Evolutionary conservation across 2,888 invertebrate species (phyloP), one percentile per base, ranked within the genome.

Genomic region (Standfussiana lucernea): DNA sequence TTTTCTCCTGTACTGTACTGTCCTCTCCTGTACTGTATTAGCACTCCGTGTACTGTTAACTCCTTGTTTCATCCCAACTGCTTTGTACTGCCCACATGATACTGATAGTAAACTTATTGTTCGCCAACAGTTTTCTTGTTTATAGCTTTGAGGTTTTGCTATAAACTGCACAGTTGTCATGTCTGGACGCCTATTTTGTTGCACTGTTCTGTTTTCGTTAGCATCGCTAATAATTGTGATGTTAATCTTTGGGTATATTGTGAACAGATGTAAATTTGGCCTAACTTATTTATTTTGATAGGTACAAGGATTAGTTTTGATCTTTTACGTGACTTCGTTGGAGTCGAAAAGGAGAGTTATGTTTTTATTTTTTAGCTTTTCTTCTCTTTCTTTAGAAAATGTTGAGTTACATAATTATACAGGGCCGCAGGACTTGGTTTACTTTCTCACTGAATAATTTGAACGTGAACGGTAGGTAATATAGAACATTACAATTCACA

Each of bases 41-140:
- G 1, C 28, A 59, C 42, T 83, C 67, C 66, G 75, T 67, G 21
- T 56, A 3, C 4, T 61, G 8, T 7, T 18, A 65, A 42, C 40
- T 72, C 78, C n/a, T 28, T 75, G 69, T 42, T n/a, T 47, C 40
- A 37, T 61, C 40, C 62, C 61, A 82, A 82, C 75, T 78, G 81
- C 81, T 85, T 86, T 86, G 83, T 86, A 83, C 87, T 85, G 87
- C 88, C 88, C 88, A 88, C 88, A 85, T 86, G 85, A 85, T 86
- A 88, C 80, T 80, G 88, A 86, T 86, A 85, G 85, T 75, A 77
- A 88, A 87, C 85, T 88, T 87, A 88, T 87, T 84, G 88, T 88
- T 83, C 86, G 80, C 86, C 77, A 86, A 82, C 86, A 85, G 81
- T 87, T 88, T 86, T 86, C 88, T 87, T 87, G 85, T 88, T 87